Base-by-base conservation (phyloP, 2,797 vertebrate species). In the Todus mexicanus region DNA sequence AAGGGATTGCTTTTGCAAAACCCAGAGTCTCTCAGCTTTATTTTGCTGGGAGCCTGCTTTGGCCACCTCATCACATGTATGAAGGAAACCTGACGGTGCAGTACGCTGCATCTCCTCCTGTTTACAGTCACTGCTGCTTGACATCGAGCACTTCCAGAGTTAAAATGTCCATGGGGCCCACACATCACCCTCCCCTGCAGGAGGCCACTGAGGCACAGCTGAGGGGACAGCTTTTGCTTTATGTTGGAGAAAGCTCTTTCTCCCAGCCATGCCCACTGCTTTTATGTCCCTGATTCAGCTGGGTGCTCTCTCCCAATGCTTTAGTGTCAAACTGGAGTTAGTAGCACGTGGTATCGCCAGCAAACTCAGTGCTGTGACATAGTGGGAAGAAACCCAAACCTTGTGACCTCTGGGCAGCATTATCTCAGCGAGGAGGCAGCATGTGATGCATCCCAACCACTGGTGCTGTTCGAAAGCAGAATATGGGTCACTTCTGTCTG, bases 361-460 rank as follows among this genome's bases (percentile, higher is more conserved):
- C 50, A 91, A 72, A 77, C 43, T 61, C 4, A 1, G 81, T 56
- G 40, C 38, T 63, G 50, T 7, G 40, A 70, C 81, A 79, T 25
- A 87, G 56, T 89, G 84, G 92, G 89, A 95, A 87, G 56, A 84
- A 89, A 91, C 43, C 65, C 84, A 94, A 85, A 21, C 78, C 73
- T 69, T 87, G 78, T 89, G 94, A 89, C 75, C 87, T 89, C 82
- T 15, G 19, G 89, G 84, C 48, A 88, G 56, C 3, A 3, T 79
- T 93, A 79, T 94, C 80, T 84, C 83, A 79, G 83, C 8, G 2
- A n/a, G 61, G 37, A 92, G 79, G 59, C 66, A 94, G 60, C 87
- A 70, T 92, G 84, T 89, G 92, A 85, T 9, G 9, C n/a, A 22
- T 63, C 31, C 47, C 59, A 75, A 27, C 15, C 33, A 38, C 50